phyloP scores from a whole-genome alignment of 2,797 vertebrate genomes.

The Heliangelus exortis region DNA sequence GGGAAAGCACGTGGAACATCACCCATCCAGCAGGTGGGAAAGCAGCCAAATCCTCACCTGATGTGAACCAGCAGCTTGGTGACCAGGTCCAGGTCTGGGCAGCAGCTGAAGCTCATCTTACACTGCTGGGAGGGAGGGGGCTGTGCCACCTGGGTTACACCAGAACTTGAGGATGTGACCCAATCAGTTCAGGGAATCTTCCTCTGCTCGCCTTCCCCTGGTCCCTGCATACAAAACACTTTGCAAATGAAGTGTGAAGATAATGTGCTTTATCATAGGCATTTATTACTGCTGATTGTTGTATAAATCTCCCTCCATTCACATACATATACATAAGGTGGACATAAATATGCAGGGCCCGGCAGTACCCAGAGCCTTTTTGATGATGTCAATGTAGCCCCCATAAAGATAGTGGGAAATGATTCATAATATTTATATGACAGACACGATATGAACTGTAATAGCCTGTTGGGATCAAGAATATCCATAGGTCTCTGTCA shows the following conservation, averaged over 20 bases:
- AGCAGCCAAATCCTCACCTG: background rate
- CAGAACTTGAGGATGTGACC: background rate
- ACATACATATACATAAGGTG: slow-evolving; percentile 54
- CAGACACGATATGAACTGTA: slow-evolving; percentile 75
- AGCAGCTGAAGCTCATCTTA: background rate
- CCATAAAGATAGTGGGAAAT: slow-evolving; percentile 76
- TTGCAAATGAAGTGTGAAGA: slow-evolving; percentile 60
- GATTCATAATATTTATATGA: slow-evolving; percentile 80
- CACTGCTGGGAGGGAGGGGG: accelerated
- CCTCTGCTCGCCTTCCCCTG: background rate
- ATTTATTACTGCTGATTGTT: slow-evolving; percentile 51
- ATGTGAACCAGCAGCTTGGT: background rate
- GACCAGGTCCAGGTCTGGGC: accelerated
- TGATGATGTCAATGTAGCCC: slow-evolving; percentile 53
- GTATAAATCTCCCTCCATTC: slow-evolving; percentile 54
- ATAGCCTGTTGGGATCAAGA: slow-evolving; percentile 77
- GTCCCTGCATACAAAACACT: slow-evolving; percentile 46
- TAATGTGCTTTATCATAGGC: slow-evolving; percentile 61
- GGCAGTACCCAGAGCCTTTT: slow-evolving; percentile 18
- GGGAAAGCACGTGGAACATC: background rate
- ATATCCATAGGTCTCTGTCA: slow-evolving; percentile 76
- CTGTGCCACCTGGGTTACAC: background rate
- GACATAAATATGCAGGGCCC: slow-evolving; percentile 23
- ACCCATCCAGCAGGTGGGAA: background rate
- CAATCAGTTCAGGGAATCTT: background rate